Base-by-base conservation (phyloP, 2,797 vertebrate species). In the Tamandua tetradactyla region DNA sequence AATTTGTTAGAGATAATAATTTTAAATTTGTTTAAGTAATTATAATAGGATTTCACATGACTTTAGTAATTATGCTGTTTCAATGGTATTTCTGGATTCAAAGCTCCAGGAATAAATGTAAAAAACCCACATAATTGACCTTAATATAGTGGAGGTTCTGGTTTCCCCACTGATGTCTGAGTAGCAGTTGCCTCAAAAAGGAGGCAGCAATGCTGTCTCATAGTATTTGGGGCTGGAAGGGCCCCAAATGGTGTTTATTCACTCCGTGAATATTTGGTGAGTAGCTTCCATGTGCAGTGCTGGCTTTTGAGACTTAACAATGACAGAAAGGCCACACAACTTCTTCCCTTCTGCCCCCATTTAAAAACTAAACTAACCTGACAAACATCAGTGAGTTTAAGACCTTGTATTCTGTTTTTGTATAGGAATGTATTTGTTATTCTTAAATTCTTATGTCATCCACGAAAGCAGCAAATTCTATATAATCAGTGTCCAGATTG, bases 11-110 rank as follows among this genome's bases (percentile, higher is more conserved):
- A 68, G 13, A 84, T 32, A 57, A 52, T 84, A 11, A 66, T 69
- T 93, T 89, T 81, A 13, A 83, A 71, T 59, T 93, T 3, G n/a
- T 71, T 82, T 83, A 95, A 89, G 30, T 20, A 87, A 57, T 49
- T 80, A 12, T 44, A 74, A 35, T 55, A 93, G 37, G 27, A 62
- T 76, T 85, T 78, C 32, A 7, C 11, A 27, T 61, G 22, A 81
- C 35, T 55, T 1, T 30, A 52, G 12, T 71, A 8, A 52, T 86
- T 84, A 42, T 27, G 2, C 72, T 68, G 35, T 74, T 90, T 92
- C n/a, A 62, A 0, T 84, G 30, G n/a, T 57, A 80, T 47, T 64
- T 84, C 59, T 84, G 30, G n/a, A 71, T 81, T 87, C 20, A 52
- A 30, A 87, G 22, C 40, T 86, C 59, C 14, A 69, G 17, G 52